phyloP scores from a whole-genome alignment of 2,888 invertebrate species.

The Didymodactylos carnosus region DNA sequence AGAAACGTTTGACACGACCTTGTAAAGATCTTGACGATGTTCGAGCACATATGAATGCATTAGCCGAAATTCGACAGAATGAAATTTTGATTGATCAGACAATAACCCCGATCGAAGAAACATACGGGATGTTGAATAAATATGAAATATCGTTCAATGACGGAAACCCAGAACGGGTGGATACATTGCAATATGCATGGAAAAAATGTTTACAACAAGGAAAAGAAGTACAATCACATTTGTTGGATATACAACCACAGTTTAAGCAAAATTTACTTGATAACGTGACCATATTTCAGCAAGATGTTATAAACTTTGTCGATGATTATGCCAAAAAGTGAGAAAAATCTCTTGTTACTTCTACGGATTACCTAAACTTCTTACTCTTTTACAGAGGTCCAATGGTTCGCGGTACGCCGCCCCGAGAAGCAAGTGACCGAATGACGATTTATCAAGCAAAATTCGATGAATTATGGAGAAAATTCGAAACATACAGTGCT shows the following conservation, averaged over 20 bases:
- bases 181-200: conserved; percentile 71
- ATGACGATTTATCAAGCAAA: conserved; percentile 55
- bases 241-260: conserved; percentile 63
- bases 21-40: conserved; percentile 69
- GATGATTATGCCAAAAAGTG: conserved; percentile 33
- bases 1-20: conserved; percentile 63
- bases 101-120: conserved; percentile 83
- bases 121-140: conserved; percentile 68
- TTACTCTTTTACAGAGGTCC: conserved; percentile 43
- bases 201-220: conserved; percentile 47
- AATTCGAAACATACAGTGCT: conserved; percentile 72
- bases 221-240: conserved; percentile 53
- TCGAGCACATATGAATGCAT: conserved; percentile 69
- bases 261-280: conserved; percentile 63
- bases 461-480: conserved; percentile 87
- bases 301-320: conserved; percentile 41
- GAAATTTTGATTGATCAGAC: conserved; percentile 83
- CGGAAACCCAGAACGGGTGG: conserved; percentile 74
- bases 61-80: conserved; percentile 72
- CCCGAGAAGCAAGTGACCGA: conserved; percentile 76
- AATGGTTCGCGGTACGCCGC: conserved; percentile 72
- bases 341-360: conserved; percentile 14
- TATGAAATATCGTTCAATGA: conserved; percentile 68
- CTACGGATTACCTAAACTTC: background rate
- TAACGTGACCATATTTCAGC: conserved; percentile 58